Evolutionary conservation across 2,113 vertebrate species (phyloP).

Genomic region (Sisor rabdophorus): DNA sequence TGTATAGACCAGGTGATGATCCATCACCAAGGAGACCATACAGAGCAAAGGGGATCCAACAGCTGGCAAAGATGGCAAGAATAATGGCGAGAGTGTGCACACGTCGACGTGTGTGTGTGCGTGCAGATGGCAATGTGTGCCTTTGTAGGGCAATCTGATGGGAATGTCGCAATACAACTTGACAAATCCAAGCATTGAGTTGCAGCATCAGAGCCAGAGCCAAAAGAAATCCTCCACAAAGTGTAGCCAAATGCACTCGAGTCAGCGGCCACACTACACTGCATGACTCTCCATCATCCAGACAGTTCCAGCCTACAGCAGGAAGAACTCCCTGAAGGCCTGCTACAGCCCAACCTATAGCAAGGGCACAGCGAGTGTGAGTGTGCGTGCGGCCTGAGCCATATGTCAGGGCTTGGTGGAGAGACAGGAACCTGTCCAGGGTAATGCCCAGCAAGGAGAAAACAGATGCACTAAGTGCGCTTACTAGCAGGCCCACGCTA

Average conservation of each 20-base stretch:
- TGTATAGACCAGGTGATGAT: constrained; percentile 77
- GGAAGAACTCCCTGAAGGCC: constrained; percentile 79
- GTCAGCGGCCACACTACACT: constrained; percentile 80
- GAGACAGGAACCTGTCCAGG: constrained; percentile 87
- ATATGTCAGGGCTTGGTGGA: constrained; percentile 89
- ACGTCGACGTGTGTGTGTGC: constrained; percentile 77
- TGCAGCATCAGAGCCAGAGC: constrained; percentile 82
- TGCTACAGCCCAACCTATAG: constrained; percentile 80
- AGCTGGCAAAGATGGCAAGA: constrained; percentile 84
- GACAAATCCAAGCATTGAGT: constrained; percentile 86
- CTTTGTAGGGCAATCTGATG: constrained; percentile 92
- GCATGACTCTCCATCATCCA: constrained; percentile 69
- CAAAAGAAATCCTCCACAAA: constrained; percentile 80
- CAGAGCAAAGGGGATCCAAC: constrained; percentile 89
- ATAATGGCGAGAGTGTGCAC: constrained; percentile 78
- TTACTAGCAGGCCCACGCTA: constrained; percentile 81
- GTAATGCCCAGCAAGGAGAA: constrained; percentile 88
- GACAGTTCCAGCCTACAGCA: constrained; percentile 88
- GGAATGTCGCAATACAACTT: constrained; percentile 81
- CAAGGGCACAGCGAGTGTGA: constrained; percentile 79
- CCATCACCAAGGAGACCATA: constrained; percentile 84
- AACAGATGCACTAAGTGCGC: constrained; percentile 84
- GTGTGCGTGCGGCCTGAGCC: constrained; percentile 79
- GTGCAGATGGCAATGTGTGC: constrained; percentile 78
- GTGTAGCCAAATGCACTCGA: constrained; percentile 79